phyloP scores from a whole-genome alignment of 2,797 vertebrate genomes.

The Botia kubotai region DNA sequence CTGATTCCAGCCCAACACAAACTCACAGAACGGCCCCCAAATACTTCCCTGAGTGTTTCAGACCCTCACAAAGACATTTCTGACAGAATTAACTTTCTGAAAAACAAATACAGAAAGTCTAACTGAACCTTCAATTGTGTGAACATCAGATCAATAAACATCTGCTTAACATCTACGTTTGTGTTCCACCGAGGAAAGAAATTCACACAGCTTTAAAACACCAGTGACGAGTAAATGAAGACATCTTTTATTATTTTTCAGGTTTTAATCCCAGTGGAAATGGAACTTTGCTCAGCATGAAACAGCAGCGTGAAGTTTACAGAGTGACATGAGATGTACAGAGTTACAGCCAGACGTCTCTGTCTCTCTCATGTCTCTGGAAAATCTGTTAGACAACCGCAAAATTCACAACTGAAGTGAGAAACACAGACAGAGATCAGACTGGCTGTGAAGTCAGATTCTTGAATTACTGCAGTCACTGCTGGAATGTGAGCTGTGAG shows the following conservation, averaged over 20 bases:
- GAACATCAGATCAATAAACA: too few species aligned
- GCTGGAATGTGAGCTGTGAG: constrained; percentile 75
- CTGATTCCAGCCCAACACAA: constrained; percentile 34
- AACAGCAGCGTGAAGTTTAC: not conserved
- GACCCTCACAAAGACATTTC: not conserved
- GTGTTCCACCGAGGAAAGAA: not conserved
- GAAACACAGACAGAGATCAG: constrained; percentile 63
- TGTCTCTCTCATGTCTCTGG: constrained; percentile 16
- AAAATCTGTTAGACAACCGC: constrained; percentile 63
- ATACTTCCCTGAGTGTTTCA: not conserved
- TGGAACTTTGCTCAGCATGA: not conserved
- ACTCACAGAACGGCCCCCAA: not conserved
- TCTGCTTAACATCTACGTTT: too few species aligned
- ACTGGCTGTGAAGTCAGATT: constrained; percentile 64
- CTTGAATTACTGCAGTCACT: constrained; percentile 67
- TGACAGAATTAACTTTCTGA: not conserved
- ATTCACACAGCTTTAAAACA: not conserved
- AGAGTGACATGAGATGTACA: not conserved
- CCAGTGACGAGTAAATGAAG: not conserved
- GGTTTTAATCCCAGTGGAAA: not conserved
- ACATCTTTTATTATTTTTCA: not conserved
- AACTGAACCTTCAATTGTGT: too few species aligned
- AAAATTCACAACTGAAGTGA: constrained; percentile 68
- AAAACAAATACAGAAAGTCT: too few species aligned
- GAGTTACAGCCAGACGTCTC: not conserved